Base-by-base conservation (phyloP, 2,113 vertebrate genomes). In the Nannobrachium achirus region DNA sequence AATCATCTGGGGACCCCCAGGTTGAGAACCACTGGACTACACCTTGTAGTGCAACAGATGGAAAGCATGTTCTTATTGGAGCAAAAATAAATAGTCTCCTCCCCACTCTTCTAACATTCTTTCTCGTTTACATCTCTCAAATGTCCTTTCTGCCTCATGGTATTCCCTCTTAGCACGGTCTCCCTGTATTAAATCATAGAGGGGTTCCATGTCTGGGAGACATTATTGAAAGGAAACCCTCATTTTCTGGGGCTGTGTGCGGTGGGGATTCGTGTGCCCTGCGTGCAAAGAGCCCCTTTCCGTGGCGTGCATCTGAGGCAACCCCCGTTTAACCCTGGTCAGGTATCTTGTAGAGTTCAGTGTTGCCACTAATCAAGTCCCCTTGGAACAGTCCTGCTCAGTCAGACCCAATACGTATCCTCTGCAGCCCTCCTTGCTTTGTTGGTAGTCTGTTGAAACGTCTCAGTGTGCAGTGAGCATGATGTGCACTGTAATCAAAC, bases 271-370 rank as follows among this genome's bases (percentile, higher is more conserved):
- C 67, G 63, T 53, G 62, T 77, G 56, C 61, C 68, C 72, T 89
- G 89, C 80, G 79, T 90, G 89, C 86, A 81, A 89, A 89, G 77
- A 72, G 6, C 70, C 62, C 45, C 15, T 84, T 78, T 68, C 71
- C 49, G 46, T n/a, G n/a, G n/a, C n/a, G n/a, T 51, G 40, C 3
- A 56, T 71, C 69, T 64, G 61, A 11, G n/a, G 10, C 72, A 74
- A 78, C 85, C 81, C 66, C 51, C n/a, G 8, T 45, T 63, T 82
- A 75, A 84, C 84, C 79, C 75, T 33, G 45, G 63, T 74, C 66
- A 69, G 69, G 60, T 80, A 78, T 67, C 56, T 75, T 56, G 62
- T 66, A 75, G 75, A 86, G 84, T 79, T 87, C 71, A 86, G 25
- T 57, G 78, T 60, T 66, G 60, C 63, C 70, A 59, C 66, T 77